phyloP scores from a whole-genome alignment of 2,113 vertebrate genomes.

The Struthio camelus region DNA sequence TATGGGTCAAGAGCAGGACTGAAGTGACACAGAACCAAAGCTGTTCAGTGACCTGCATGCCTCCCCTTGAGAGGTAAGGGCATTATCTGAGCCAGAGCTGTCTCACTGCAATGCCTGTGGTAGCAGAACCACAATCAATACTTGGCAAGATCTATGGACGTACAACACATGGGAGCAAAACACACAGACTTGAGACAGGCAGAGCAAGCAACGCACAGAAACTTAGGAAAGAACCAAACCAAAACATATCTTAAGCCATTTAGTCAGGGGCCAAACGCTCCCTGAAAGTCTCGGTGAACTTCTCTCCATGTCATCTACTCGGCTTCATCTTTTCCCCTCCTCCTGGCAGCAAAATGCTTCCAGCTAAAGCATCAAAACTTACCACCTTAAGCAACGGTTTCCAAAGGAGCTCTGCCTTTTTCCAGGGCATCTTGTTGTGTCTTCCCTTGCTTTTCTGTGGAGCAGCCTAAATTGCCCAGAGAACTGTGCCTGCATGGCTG shows the following conservation, averaged over 20 bases:
- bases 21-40: not conserved
- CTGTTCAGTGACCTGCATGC: not conserved
- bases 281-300: not conserved
- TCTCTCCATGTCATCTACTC: not conserved
- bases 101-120: not conserved
- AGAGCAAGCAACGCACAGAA: not conserved
- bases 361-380: not conserved
- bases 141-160: not conserved
- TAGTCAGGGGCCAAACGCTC: not conserved
- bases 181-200: too few species aligned
- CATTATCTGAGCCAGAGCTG: not conserved
- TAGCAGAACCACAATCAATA: not conserved
- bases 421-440: not conserved
- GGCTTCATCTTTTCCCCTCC: not conserved
- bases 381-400: not conserved
- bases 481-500: not conserved
- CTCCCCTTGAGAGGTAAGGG: not conserved
- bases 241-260: not conserved
- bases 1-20: not conserved
- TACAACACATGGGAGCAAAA: not conserved
- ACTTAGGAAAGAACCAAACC: not conserved
- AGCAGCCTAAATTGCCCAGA: rapidly evolving
- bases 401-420: not conserved
- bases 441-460: not conserved
- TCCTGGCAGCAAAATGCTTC: not conserved